Percentiles rank a stretch among this genome's conserved stretches.
These are phyloP conservation scores for Coranthus polyacanthus DNA, from an alignment of 2,797 vertebrate genomes.

Conservation along the genomic window DNA sequence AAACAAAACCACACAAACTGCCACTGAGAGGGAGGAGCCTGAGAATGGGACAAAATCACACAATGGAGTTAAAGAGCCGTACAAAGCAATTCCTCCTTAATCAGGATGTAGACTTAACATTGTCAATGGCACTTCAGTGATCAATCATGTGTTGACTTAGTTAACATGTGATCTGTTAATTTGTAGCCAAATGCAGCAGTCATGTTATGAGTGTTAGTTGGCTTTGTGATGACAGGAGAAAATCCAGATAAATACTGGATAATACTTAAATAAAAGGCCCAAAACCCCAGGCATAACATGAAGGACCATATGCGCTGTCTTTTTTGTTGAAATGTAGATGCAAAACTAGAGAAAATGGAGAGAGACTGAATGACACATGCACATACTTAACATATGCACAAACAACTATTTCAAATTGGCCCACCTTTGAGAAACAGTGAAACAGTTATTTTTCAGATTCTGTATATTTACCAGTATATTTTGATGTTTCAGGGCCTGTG, in stretches of 20 bases:
- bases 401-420: too few relatives aligned
- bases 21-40: conserved; percentile 61
- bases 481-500: too few relatives aligned
- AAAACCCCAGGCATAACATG: too few relatives aligned
- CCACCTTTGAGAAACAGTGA: too few relatives aligned
- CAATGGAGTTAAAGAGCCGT: conserved; percentile 49
- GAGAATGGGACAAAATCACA: conserved; percentile 55
- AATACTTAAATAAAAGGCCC: too few relatives aligned
- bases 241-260: not conserved
- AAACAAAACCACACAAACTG: conserved; percentile 59
- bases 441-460: too few relatives aligned
- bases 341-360: too few relatives aligned
- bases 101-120: conserved; percentile 46
- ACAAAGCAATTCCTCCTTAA: conserved; percentile 56
- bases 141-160: conserved; percentile 29
- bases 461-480: too few relatives aligned
- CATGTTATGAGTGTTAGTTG: not conserved
- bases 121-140: not conserved
- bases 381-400: too few relatives aligned
- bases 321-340: too few relatives aligned
- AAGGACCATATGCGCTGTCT: too few relatives aligned
- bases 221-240: not conserved
- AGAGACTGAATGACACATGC: too few relatives aligned
- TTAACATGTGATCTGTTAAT: conserved; percentile 25
- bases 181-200: conserved; percentile 7